Evolutionary conservation across 1,140 invertebrate species (phyloP).

Genomic region (Eciton burchellii): DNA sequence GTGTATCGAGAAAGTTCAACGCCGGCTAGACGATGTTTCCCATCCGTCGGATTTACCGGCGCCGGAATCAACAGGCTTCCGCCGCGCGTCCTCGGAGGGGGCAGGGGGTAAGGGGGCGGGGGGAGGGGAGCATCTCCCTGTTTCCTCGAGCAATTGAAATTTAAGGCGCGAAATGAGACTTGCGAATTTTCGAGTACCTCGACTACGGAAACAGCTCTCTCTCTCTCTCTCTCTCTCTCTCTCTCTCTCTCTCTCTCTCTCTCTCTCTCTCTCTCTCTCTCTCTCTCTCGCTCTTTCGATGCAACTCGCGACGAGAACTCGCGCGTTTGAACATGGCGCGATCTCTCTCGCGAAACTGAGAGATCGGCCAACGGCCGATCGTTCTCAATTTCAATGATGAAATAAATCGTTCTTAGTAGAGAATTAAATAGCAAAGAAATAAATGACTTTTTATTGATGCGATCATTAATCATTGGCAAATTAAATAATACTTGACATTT

Average conservation of each 20-base stretch:
- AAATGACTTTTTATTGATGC: constrained; percentile 27
- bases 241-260: too few relatives aligned
- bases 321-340: not conserved
- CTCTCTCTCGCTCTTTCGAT: too few relatives aligned
- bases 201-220: not conserved
- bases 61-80: constrained; percentile 80
- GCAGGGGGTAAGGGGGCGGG: too few relatives aligned
- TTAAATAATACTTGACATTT: constrained; percentile 25
- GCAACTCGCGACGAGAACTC: constrained; percentile 27
- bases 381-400: not conserved
- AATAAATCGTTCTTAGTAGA: not conserved
- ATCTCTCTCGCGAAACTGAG: too few relatives aligned
- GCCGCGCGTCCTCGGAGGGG: not conserved
- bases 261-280: too few relatives aligned
- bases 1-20: constrained; percentile 85
- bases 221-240: too few relatives aligned
- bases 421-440: constrained; percentile 38
- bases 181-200: constrained; percentile 9
- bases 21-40: constrained; percentile 83
- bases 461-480: not conserved
- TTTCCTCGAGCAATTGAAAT: constrained; percentile 48
- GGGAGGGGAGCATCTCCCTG: constrained; percentile 53
- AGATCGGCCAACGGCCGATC: constrained; percentile 1
- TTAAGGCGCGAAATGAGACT: constrained; percentile 57
- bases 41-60: constrained; percentile 66